Base-by-base conservation (phyloP, 1,140 invertebrate species). In the Pararge aegeria region DNA sequence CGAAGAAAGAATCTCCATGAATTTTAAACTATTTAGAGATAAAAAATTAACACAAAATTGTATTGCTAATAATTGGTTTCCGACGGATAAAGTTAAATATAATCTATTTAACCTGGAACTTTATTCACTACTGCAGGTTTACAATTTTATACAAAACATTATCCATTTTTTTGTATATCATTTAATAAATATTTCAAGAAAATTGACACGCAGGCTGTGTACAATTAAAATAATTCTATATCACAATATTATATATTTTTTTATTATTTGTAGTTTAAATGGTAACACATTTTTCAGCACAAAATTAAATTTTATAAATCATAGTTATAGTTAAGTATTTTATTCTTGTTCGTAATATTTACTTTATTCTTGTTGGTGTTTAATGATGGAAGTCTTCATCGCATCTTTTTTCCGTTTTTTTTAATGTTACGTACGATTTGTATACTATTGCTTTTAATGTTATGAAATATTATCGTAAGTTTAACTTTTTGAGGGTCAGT, bases 361-460 rank as follows among this genome's bases (percentile, higher is more conserved):
- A 49, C 61, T 72, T 67, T 67, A 67, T 56, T 57, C 60, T 73
- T 76, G 73, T 78, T 80, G 66, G 55, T 73, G 50, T 65, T 72
- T 65, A 50, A 66, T 64, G 38, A 42, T 37, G 57, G 62, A 59
- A 65, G 46, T 61, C 68, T 63, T 64, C 53, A 61, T 60, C 52
- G 54, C 34, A 61, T 53, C 56, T 59, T 65, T 65, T 16, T 40
- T 40, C 15, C 3, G 13, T 61, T 66, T 68, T 68, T 66, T 70
- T 70, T 53, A 51, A 55, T 64, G 68, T 76, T 78, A 70, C 61
- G 49, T 64, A 73, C 61, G 54, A 56, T 67, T 67, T 65, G 62
- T 75, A 40, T 40, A 46, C 53, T 68, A 66, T 77, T 72, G 63
- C 68, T 75, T 76, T 77, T 67, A 46, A 68, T 73, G 69, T 77